phyloP scores from a whole-genome alignment of 2,113 vertebrate genomes.

The Scartelaos histophorus region DNA sequence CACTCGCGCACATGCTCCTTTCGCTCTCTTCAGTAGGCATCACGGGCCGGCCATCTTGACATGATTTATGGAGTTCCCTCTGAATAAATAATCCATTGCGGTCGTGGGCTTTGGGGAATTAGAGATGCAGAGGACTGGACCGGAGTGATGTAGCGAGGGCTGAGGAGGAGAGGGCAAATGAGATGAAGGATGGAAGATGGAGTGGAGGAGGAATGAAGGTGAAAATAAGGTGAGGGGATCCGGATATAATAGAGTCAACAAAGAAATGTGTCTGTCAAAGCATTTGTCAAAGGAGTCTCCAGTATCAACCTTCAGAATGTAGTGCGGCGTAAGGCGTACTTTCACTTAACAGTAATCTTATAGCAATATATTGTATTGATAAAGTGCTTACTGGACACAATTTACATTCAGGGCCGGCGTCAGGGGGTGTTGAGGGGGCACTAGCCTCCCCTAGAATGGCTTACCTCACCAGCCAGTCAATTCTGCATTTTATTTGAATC shows the following conservation, averaged over 20 bases:
- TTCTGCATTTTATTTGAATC: no score
- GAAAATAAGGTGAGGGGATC: constrained; percentile 20
- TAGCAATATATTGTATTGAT: no score
- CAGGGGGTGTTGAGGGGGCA: no score
- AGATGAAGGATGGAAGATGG: constrained; percentile 23
- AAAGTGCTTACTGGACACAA: no score
- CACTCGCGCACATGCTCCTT: constrained; percentile 6
- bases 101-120: constrained; percentile 29
- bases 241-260: constrained; percentile 2
- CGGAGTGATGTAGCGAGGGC: constrained; percentile 43
- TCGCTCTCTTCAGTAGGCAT: constrained; percentile 23
- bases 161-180: constrained; percentile 8
- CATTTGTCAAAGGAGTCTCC: not conserved
- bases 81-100: constrained; percentile 69
- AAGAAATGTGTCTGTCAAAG: not conserved
- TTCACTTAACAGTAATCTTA: not conserved
- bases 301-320: not conserved
- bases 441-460: no score
- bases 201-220: constrained; percentile 20
- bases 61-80: constrained; percentile 66
- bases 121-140: constrained; percentile 34
- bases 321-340: not conserved
- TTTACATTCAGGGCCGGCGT: no score
- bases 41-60: constrained; percentile 42
- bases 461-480: no score